Evolutionary conservation across 2,888 invertebrate genomes (phyloP).

Genomic region (Tiliacea citrago): DNA sequence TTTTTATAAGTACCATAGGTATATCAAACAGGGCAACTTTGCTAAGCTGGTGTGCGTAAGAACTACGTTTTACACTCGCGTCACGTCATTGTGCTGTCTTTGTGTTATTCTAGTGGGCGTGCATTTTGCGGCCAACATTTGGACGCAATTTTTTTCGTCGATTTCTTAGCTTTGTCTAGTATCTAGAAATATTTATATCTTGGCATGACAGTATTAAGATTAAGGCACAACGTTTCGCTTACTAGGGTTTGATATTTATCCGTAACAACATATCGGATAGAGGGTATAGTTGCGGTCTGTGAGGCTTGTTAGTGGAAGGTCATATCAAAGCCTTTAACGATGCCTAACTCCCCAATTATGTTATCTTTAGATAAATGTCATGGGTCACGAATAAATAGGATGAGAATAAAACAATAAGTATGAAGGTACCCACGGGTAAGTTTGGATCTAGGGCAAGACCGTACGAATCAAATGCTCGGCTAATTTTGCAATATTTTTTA

Average conservation of each 20-base stretch:
- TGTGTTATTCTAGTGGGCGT: too few relatives aligned
- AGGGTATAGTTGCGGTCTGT: conserved; percentile 11
- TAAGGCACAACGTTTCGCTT: neutral
- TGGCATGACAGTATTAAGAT: neutral
- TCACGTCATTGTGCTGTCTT: too few relatives aligned
- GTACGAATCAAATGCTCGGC: neutral
- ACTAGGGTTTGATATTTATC: neutral
- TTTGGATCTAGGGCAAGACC: too few relatives aligned
- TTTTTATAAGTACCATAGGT: too few relatives aligned
- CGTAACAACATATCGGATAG: conserved; percentile 18
- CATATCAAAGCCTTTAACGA: conserved; percentile 32
- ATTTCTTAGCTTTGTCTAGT: too few relatives aligned
- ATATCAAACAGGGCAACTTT: too few relatives aligned
- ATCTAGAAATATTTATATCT: too few relatives aligned
- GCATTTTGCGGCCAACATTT: too few relatives aligned
- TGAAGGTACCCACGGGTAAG: neutral
- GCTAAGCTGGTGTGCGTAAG: too few relatives aligned
- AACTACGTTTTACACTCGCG: too few relatives aligned
- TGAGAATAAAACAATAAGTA: neutral
- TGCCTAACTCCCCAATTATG: conserved; percentile 8
- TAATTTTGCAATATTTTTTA: neutral
- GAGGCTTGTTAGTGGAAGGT: conserved; percentile 36
- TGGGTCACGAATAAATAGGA: neutral
- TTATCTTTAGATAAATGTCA: conserved; percentile 19
- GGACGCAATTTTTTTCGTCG: too few relatives aligned